Base-by-base conservation (phyloP, 2,113 vertebrate genomes). In the Perccottus glenii region DNA sequence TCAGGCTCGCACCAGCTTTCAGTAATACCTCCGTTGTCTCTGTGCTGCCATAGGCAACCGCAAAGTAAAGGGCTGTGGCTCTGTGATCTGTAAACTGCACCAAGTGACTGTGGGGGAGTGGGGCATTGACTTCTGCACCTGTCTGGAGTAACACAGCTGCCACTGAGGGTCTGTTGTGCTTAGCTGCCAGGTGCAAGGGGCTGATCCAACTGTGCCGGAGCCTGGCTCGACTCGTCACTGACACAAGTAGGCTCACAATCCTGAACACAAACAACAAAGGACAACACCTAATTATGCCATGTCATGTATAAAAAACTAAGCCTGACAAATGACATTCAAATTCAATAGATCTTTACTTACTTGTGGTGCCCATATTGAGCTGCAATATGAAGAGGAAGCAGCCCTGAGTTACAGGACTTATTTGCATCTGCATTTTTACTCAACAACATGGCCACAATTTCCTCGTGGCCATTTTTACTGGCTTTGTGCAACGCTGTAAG, bases 381-480 rank as follows among this genome's bases (percentile, higher is more conserved):
- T 73, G 96, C 97, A 4, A 95, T 52, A 58, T 99, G 98, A 46
- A 99, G 93, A 0, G 98, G 96, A 51, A 99, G 88, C 52, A 96
- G 66, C 16, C 96, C 96, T 2, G 94, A 89, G 66, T 94, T 93
- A 46, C 93, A 93, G 64, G 93, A 70, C 90, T 92, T 98, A 88
- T 99, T 98, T 73, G 96, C 96, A 14, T 99, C 96, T 8, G 96
- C 95, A 4, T 96, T 94, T 72, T 94, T 94, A 1, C 91, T 86
- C 77, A 99, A 86, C 64, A 99, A 90, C 47, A 94, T 90, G 46
- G 92, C 89, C 48, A 95, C 95, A 2, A 91, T 84, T 0, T 85
- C 82, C 53, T 75, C 48, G 1, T 96, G 94, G 5, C 93, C 96
- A 0, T 98, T 94, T 89, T 94, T 96, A 87, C 93, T 91, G 9